Conservation (phyloP, 2,888 invertebrate species). For the Taphrorychus bicolor region DNA sequence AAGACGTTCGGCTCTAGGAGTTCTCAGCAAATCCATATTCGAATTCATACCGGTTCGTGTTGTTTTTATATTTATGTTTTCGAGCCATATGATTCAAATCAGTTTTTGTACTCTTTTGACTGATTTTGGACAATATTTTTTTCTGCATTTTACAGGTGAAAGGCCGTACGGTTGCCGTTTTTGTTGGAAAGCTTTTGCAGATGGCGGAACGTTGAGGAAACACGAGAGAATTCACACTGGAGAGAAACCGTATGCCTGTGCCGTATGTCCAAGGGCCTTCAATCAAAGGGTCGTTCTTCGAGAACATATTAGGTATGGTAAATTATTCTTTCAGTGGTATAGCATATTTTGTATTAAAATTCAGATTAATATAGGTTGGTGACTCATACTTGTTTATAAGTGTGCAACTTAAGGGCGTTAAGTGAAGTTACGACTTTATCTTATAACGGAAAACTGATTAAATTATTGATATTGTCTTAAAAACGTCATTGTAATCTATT, state of each 20-base stretch:
- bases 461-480: no score
- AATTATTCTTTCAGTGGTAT: neutral
- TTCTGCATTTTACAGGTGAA: constrained; percentile 60
- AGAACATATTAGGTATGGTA: constrained; percentile 74
- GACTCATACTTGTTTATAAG: no score
- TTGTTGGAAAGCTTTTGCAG: constrained; percentile 90
- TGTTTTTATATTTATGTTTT: neutral
- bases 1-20: constrained; percentile 87
- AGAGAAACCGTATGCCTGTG: constrained; percentile 82
- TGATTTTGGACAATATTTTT: neutral
- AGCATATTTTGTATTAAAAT: no score
- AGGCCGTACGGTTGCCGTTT: constrained; percentile 84
- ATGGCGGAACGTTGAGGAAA: constrained; percentile 84
- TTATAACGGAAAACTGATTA: no score
- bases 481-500: no score
- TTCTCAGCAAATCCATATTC: constrained; percentile 85
- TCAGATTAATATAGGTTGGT: no score
- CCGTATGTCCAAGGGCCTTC: constrained; percentile 85
- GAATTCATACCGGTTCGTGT: constrained; percentile 72
- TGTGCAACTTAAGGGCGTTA: no score
- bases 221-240: constrained; percentile 86
- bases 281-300: constrained; percentile 86
- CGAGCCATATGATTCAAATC: neutral
- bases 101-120: neutral
- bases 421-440: no score